These are phyloP conservation scores for Branchinecta lynchi DNA, from an alignment of 1,140 invertebrate species.

Conservation along the genomic window DNA sequence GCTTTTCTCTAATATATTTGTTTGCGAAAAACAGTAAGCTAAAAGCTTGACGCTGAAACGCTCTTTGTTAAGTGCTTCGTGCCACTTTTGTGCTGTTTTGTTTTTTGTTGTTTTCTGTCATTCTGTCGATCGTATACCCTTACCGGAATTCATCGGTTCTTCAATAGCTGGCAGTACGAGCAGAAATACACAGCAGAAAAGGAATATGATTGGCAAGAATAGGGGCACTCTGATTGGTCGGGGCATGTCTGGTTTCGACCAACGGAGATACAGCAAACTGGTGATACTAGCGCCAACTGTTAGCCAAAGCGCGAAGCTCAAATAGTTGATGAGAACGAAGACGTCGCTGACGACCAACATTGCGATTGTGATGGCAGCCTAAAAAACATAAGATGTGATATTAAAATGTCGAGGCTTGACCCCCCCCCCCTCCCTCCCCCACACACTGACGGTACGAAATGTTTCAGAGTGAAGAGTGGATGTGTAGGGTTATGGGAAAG, in stretches of 20 bases:
- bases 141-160: slow-evolving; percentile 31
- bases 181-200: slow-evolving; percentile 37
- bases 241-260: slow-evolving; percentile 49
- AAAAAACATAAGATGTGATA: slow-evolving; percentile 26
- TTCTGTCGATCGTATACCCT: background rate
- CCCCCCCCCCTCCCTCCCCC: too few species aligned
- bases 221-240: slow-evolving; percentile 63
- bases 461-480: too few species aligned
- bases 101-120: too few species aligned
- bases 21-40: too few species aligned
- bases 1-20: too few species aligned
- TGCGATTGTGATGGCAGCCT: slow-evolving; percentile 52
- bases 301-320: slow-evolving; percentile 61
- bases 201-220: slow-evolving; percentile 38
- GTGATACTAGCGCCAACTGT: slow-evolving; percentile 55
- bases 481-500: too few species aligned
- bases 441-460: too few species aligned
- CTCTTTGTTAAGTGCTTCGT: too few species aligned
- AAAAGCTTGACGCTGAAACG: too few species aligned
- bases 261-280: slow-evolving; percentile 59
- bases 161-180: slow-evolving; percentile 36
- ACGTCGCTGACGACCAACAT: slow-evolving; percentile 56
- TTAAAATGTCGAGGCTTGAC: too few species aligned
- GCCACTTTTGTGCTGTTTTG: too few species aligned
- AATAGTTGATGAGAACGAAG: slow-evolving; percentile 56